Base-by-base conservation (phyloP, 1,140 invertebrate genomes). In the Subanguina moxae region DNA sequence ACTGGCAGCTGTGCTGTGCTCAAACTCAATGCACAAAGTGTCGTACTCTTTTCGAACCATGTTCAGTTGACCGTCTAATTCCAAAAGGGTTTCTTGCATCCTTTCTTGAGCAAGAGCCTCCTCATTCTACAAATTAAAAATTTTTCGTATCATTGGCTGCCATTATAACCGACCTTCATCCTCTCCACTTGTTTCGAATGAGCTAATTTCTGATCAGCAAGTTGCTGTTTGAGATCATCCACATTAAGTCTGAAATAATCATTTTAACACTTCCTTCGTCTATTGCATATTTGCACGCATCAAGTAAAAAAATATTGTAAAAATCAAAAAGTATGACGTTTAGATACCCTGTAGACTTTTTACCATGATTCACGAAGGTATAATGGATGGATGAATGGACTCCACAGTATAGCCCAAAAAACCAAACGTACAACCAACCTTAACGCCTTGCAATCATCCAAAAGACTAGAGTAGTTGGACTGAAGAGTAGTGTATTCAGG, bases 21-120 rank as follows among this genome's bases (percentile, higher is more conserved):
- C 73, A 62, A 72, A 74, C 28, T 74, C 73, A 30, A 74, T 57
- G 30, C 73, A 77, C 23, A 74, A 28, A 62, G 56, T 57, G 43
- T 77, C 68, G 76, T 67, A 74, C 52, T 74, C 73, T 62, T 72
- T 70, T n/a, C 64, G 46, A 5, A 76, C 74, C 7, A 38, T 25
- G 27, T 78, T 65, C 32, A 74, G 42, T 19, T 74, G 59, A 19
- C 43, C 45, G 56, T 58, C 70, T 25, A 74, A 25, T 32, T 73
- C 63, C n/a, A 59, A 17, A 17, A 77, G 30, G 17, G 76, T 74
- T 62, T 74, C 74, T 57, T 77, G 59, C 32, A 74, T 57, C 15
- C 73, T 58, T 30, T 77, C 68, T 58, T 64, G 59, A 13, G 69
- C 73, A 17, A 48, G 62, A 5, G 57, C 62, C 25, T 67, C 61